Percentiles rank a stretch among this genome's conserved stretches.
These are phyloP conservation scores for Rhamphomyia laevipes DNA, from an alignment of 2,888 invertebrate species.

Conservation along the genomic window DNA sequence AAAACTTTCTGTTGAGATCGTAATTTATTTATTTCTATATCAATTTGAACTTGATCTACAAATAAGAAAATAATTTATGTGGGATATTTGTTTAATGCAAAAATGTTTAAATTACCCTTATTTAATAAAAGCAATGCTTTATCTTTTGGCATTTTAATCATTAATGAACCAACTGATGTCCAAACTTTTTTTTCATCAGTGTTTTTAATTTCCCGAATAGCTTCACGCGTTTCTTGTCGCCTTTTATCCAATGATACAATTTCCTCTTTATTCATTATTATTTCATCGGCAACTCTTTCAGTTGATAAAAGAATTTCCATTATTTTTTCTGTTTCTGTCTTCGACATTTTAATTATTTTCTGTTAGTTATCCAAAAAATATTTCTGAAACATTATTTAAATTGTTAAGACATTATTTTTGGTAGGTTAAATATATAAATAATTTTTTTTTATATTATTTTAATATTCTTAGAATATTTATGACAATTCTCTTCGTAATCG, in stretches of 20 bases:
- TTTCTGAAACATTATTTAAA: too few relatives aligned
- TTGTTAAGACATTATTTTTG: too few relatives aligned
- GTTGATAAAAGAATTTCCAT: constrained; percentile 30
- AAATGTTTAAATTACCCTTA: constrained; percentile 24
- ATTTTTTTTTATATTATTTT: too few relatives aligned
- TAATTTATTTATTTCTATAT: constrained; percentile 30
- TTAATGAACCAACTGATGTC: constrained; percentile 34
- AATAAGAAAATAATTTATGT: background rate
- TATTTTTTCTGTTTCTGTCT: constrained; percentile 20
- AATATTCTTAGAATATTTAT: background rate
- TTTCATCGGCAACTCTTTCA: constrained; percentile 33
- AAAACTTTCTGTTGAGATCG: constrained; percentile 33
- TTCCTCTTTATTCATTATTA: constrained; percentile 33
- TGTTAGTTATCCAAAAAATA: too few relatives aligned
- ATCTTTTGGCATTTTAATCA: constrained; percentile 27
- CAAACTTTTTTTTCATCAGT: constrained; percentile 28
- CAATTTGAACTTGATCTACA: constrained; percentile 32
- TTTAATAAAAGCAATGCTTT: constrained; percentile 29
- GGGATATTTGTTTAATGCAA: background rate
- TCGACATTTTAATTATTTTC: constrained; percentile 11
- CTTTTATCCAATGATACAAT: constrained; percentile 30
- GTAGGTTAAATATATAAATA: too few relatives aligned
- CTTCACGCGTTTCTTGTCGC: constrained; percentile 30
- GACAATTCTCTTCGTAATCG: constrained; percentile 28
- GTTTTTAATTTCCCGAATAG: constrained; percentile 28